phyloP scores from a whole-genome alignment of 1,140 invertebrate species.

The Nymphalis io region DNA sequence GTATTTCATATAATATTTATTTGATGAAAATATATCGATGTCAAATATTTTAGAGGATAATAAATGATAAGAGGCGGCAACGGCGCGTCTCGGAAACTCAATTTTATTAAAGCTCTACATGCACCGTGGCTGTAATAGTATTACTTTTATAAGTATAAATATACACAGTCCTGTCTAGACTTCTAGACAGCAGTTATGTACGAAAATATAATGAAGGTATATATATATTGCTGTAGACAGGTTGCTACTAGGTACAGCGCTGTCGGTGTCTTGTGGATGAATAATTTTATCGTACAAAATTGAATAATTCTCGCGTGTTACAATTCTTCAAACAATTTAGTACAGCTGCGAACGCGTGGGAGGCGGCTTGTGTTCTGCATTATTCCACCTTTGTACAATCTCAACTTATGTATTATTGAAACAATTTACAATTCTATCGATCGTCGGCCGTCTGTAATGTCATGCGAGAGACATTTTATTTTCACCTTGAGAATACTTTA shows the following conservation, averaged over 20 bases:
- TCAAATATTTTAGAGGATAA: too few relatives aligned
- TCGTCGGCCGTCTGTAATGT: conserved; percentile 55
- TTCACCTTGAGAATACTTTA: conserved; percentile 72
- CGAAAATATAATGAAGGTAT: conserved; percentile 37
- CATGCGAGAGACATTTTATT: conserved; percentile 66
- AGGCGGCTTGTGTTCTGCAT: conserved; percentile 43
- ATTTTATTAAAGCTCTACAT: conserved; percentile 19
- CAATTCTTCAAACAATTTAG: conserved; percentile 38
- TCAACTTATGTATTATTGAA: conserved; percentile 62
- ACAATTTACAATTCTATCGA: conserved; percentile 76
- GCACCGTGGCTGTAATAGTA: conserved; percentile 20
- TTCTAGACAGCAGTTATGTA: conserved; percentile 41
- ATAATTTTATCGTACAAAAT: conserved; percentile 34
- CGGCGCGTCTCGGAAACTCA: conserved; percentile 7
- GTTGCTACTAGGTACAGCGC: conserved; percentile 24
- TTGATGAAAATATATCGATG: too few relatives aligned
- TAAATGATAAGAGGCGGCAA: neutral
- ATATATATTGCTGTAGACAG: conserved; percentile 30
- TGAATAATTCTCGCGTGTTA: conserved; percentile 35
- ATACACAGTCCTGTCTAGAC: conserved; percentile 44
- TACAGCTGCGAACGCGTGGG: conserved; percentile 43
- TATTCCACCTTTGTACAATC: conserved; percentile 47
- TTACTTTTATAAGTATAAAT: conserved; percentile 21
- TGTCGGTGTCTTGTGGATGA: conserved; percentile 30
- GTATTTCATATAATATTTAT: too few relatives aligned